Evolutionary conservation across 2,888 invertebrate genomes (phyloP).

Genomic region (Andrena bicolor): DNA sequence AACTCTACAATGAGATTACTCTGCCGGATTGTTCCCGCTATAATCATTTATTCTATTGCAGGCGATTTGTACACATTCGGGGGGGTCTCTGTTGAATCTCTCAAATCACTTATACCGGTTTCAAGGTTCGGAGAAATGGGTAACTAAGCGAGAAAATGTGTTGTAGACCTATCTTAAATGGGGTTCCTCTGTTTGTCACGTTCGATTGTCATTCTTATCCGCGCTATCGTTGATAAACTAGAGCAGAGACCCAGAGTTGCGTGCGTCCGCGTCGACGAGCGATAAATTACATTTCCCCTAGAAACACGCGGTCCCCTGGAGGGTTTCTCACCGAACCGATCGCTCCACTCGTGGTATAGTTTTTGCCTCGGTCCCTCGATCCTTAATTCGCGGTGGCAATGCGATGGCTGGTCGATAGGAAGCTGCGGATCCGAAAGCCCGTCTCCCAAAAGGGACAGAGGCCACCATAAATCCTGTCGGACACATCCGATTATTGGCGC

Average conservation of each 20-base stretch:
- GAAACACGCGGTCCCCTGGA: background rate
- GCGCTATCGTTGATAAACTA: background rate
- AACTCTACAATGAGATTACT: background rate
- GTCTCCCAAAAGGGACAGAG: constrained; percentile 23
- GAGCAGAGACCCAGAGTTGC: background rate
- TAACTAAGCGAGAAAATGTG: no score
- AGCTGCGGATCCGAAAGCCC: background rate
- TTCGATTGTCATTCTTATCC: background rate
- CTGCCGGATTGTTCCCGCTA: background rate
- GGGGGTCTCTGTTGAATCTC: no score
- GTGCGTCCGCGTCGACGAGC: background rate
- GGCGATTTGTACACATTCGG: no score
- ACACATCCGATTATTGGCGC: constrained; percentile 80
- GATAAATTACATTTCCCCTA: constrained; percentile 12
- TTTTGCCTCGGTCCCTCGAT: background rate
- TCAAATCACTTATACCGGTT: no score
- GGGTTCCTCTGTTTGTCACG: background rate
- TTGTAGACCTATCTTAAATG: no score
- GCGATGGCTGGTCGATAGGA: background rate
- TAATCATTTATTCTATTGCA: no score
- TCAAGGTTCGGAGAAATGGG: no score
- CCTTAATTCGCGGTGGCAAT: constrained; percentile 44
- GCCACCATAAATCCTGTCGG: constrained; percentile 74
- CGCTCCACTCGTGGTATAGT: no score
- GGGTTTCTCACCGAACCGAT: background rate